These are phyloP conservation scores for Datnioides undecimradiatus DNA, from an alignment of 2,113 vertebrate species.

Conservation along the genomic window DNA sequence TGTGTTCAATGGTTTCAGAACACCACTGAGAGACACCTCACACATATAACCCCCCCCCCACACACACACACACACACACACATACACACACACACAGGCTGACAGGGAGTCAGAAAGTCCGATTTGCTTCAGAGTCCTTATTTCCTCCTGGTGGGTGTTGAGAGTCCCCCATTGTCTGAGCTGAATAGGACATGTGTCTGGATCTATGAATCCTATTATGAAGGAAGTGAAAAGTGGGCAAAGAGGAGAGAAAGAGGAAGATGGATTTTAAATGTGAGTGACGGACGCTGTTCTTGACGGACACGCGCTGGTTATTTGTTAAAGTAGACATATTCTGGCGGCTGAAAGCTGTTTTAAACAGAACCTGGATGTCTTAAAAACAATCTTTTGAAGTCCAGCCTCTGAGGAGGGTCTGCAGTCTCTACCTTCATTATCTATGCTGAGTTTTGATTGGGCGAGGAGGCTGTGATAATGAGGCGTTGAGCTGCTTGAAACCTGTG, in stretches of 20 bases:
- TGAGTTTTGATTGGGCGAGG: too few relatives aligned
- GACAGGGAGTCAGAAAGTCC: constrained; percentile 40
- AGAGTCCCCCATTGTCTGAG: constrained; percentile 59
- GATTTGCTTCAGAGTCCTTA: constrained; percentile 50
- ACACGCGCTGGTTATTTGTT: background rate
- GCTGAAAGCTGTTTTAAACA: too few relatives aligned
- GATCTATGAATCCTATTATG: constrained; percentile 74
- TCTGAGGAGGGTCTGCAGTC: too few relatives aligned
- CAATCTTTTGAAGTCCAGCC: too few relatives aligned
- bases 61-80: constrained; percentile 21
- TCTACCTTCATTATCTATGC: too few relatives aligned
- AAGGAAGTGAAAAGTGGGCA: constrained; percentile 50
- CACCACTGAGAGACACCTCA: constrained; percentile 13
- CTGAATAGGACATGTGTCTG: constrained; percentile 61
- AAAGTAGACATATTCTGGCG: too few relatives aligned
- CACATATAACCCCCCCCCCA: background rate
- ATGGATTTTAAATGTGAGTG: constrained; percentile 50
- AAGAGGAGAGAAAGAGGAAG: background rate
- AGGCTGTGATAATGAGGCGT: too few relatives aligned
- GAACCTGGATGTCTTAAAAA: too few relatives aligned
- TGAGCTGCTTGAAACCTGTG: background rate
- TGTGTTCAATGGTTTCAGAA: constrained; percentile 17
- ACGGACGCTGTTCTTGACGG: background rate
- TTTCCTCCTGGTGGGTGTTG: constrained; percentile 59
- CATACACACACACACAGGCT: constrained; percentile 4